Percentiles rank a stretch among this genome's conserved stretches.
Evolutionary conservation across 2,888 invertebrate genomes (phyloP).

Genomic region (Xestobium rufovillosum): DNA sequence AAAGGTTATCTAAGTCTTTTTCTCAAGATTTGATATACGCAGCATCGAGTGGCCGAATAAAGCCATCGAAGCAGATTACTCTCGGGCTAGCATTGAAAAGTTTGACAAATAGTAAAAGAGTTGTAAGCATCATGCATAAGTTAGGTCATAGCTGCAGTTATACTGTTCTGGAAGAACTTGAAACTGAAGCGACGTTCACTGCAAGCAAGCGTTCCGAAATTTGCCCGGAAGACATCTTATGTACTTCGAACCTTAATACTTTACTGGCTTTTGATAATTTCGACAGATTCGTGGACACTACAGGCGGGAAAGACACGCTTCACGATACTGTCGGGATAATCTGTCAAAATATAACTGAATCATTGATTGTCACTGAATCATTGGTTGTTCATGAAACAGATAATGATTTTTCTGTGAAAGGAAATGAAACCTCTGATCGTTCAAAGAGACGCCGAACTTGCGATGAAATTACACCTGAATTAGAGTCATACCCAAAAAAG

Average conservation of each 20-base stretch:
- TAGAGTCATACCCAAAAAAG: constrained; percentile 12
- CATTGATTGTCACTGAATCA: constrained; percentile 11
- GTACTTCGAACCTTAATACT: no score
- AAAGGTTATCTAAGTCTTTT: no score
- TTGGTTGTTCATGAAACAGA: constrained; percentile 4
- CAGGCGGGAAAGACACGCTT: constrained; percentile 18
- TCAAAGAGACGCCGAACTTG: constrained; percentile 19
- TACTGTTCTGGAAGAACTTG: background rate
- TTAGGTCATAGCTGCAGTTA: constrained; percentile 1
- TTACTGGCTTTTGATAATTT: constrained; percentile 23
- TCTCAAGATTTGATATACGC: no score
- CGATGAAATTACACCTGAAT: constrained; percentile 10
- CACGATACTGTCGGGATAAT: constrained; percentile 23
- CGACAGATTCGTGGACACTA: constrained; percentile 16
- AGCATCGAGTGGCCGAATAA: no score
- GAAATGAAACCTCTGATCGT: constrained; percentile 6
- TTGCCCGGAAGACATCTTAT: constrained; percentile 22
- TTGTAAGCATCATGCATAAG: background rate
- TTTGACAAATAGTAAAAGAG: constrained; percentile 1
- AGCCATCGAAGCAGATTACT: no score
- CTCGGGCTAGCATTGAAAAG: no score
- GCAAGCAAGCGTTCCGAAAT: constrained; percentile 9
- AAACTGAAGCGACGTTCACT: constrained; percentile 1
- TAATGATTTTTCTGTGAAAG: no score
- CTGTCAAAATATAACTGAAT: constrained; percentile 19